Conservation (phyloP, 2,113 vertebrate species). For the Noturus placidus region DNA sequence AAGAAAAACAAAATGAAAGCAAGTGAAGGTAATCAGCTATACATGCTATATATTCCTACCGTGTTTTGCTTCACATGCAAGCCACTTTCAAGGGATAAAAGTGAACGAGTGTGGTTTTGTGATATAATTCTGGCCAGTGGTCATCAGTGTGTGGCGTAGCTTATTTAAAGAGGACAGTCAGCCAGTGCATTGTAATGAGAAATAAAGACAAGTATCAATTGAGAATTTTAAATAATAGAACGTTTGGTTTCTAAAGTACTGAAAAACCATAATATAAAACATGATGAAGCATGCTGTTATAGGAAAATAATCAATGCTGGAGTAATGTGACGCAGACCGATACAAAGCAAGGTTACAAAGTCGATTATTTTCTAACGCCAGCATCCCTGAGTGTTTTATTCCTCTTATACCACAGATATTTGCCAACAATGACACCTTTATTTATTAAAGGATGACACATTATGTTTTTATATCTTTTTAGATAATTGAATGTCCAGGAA, state of each 20-base stretch:
- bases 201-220: neutral
- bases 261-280: neutral
- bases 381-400: neutral
- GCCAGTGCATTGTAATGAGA: neutral
- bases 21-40: neutral
- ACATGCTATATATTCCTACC: neutral
- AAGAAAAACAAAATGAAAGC: conserved; percentile 2
- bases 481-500: neutral
- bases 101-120: neutral
- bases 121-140: neutral
- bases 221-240: neutral
- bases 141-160: neutral
- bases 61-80: neutral
- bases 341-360: neutral
- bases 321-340: neutral
- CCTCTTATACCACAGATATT: neutral
- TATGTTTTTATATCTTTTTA: neutral
- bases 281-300: neutral
- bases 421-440: neutral
- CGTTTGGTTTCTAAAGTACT: neutral
- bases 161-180: neutral
- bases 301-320: neutral
- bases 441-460: neutral
- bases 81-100: neutral
- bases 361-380: neutral